Conservation (phyloP, 2,113 vertebrate genomes). For the Neodontobutis hainanensis region DNA sequence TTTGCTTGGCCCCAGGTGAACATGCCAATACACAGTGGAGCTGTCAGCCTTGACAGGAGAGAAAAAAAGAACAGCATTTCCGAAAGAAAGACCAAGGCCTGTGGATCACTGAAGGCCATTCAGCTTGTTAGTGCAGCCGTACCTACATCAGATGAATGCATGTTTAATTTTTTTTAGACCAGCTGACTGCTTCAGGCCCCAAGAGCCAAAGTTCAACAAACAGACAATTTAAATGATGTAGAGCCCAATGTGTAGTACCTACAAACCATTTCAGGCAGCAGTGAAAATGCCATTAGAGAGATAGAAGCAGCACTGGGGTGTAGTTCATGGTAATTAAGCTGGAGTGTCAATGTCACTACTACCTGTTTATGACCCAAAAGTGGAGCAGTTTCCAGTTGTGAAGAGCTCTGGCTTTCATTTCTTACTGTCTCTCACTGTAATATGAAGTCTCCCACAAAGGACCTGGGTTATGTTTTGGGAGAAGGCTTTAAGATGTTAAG, state of each 20-base stretch:
- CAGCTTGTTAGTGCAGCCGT: constrained; percentile 65
- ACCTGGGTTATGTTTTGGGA: constrained; percentile 29
- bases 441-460: constrained; percentile 27
- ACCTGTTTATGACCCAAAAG: constrained; percentile 66
- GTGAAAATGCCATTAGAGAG: constrained; percentile 65
- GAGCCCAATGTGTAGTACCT: constrained; percentile 44
- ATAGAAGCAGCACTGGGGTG: constrained; percentile 68
- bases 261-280: constrained; percentile 64
- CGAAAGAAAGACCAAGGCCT: constrained; percentile 47
- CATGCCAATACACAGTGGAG: constrained; percentile 56
- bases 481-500: constrained; percentile 28
- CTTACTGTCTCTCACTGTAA: constrained; percentile 49
- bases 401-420: constrained; percentile 56
- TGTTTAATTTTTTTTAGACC: constrained; percentile 49
- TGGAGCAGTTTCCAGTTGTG: constrained; percentile 41
- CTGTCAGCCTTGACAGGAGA: constrained; percentile 68
- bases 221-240: constrained; percentile 69
- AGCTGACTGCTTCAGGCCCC: constrained; percentile 48
- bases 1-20: constrained; percentile 61
- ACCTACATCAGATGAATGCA: constrained; percentile 60
- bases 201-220: constrained; percentile 54
- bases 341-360: constrained; percentile 66
- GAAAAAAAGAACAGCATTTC: constrained; percentile 39
- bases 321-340: constrained; percentile 72
- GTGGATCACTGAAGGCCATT: constrained; percentile 69